These are phyloP conservation scores for Hydrophis major DNA, from an alignment of 2,797 vertebrate species.

Conservation along the genomic window DNA sequence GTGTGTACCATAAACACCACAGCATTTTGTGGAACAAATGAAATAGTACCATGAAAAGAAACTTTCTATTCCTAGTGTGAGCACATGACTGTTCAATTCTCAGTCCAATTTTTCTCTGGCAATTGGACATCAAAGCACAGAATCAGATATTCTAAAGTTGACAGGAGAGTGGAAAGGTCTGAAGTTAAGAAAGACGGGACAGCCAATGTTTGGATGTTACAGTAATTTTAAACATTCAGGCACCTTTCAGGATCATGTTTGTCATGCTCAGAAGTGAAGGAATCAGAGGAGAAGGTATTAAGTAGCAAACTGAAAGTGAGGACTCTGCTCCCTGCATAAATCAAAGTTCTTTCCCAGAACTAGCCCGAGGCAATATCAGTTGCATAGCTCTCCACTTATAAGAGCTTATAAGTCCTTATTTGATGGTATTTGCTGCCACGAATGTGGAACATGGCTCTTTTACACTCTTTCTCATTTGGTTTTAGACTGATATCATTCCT, in stretches of 20 bases:
- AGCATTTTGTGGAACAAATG: conserved; percentile 8
- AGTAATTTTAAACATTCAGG: conserved; percentile 16
- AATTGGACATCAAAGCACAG: conserved; percentile 25
- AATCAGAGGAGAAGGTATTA: background rate
- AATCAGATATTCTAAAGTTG: conserved; percentile 1
- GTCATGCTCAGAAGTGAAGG: background rate
- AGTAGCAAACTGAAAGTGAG: background rate
- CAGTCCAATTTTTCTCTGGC: conserved; percentile 18
- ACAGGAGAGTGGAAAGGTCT: background rate
- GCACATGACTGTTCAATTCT: background rate
- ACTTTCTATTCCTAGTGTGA: background rate
- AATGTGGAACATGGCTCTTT: background rate
- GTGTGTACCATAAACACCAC: background rate
- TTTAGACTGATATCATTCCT: background rate
- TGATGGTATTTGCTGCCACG: background rate
- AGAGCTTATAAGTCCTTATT: background rate
- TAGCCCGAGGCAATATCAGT: background rate
- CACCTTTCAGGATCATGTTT: conserved; percentile 3
- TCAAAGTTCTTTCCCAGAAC: background rate
- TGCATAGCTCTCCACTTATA: background rate
- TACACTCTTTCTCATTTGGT: background rate
- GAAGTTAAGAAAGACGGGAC: conserved; percentile 4
- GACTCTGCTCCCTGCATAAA: background rate
- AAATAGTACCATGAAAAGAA: conserved; percentile 1
- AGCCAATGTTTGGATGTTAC: conserved; percentile 8